Evolutionary conservation across 1,140 invertebrate species (phyloP), one percentile per base, ranked within the genome.

Genomic region (Hycleus cichorii): DNA sequence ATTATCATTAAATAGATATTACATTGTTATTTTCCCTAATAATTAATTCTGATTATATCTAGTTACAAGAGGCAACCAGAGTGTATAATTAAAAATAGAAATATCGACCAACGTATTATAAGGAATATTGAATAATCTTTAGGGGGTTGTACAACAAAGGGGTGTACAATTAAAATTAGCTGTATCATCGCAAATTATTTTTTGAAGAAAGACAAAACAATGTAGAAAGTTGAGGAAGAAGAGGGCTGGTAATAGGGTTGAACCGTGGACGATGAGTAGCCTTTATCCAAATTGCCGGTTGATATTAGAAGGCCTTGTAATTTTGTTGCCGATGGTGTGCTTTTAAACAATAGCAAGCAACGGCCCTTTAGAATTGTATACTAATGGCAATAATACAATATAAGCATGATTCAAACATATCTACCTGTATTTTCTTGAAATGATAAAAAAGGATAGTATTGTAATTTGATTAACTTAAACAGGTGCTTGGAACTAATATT

Each of bases 221-320:
- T 32, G 12, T 42, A 32, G 53, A 9, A 27, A 40, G 26, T 18
- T 18, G 18, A 1, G 12, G 38, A 32, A 39, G 27, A 49, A 11
- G 47, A 26, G 47, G 43, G 54, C 46, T 49, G 32, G 43, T 46
- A 45, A 32, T 51, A 52, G 55, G 54, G 53, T 39, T 43, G 24
- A 53, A 55, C 43, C 43, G 45, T 53, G 40, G 40, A 42, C 40
- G 40, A 64, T 65, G 62, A 67, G 63, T 65, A 67, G 65, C 65
- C 65, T 67, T 65, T 65, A 65, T 56, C 45, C 48, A 65, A 67
- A 67, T 67, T 65, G 63, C 61, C 51, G 51, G 39, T 55, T 61
- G 42, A 47, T 60, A 57, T 42, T 40, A n/a, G 10, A 47, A 32
- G 32, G 65, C 60, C 65, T 61, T 67, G 63, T 67, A 67, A 67